phyloP scores from a whole-genome alignment of 2,113 vertebrate species.

The Tachysurus fulvidraco region DNA sequence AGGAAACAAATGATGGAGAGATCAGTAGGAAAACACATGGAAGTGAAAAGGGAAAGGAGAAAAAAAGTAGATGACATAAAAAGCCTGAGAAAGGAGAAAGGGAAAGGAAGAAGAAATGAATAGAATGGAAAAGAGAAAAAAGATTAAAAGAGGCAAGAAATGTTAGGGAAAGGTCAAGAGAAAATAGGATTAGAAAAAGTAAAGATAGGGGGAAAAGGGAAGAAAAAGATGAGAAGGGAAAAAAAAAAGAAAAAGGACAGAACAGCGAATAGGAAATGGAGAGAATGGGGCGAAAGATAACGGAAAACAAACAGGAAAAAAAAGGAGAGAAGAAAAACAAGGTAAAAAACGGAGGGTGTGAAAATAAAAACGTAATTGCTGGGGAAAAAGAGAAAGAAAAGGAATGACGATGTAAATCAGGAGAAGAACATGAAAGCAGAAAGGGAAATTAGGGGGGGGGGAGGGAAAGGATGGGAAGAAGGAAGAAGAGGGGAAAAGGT shows the following conservation, averaged over 20 bases:
- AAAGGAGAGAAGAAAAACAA: neutral
- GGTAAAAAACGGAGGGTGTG: neutral
- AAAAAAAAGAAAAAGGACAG: neutral
- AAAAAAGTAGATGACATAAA: neutral
- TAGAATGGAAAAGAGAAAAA: neutral
- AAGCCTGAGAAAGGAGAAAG: neutral
- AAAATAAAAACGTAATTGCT: neutral
- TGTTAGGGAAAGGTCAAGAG: neutral
- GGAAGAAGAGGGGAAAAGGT: neutral
- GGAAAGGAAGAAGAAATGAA: neutral
- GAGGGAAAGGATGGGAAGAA: neutral
- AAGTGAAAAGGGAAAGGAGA: neutral
- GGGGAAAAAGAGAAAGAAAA: neutral
- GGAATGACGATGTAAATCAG: neutral
- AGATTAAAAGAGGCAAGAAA: neutral
- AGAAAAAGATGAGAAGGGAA: neutral
- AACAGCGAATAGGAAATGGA: neutral
- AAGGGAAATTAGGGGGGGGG: neutral
- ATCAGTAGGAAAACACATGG: neutral
- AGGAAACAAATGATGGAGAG: neutral
- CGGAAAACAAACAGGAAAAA: no score
- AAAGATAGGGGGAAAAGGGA: neutral
- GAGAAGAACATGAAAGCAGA: neutral
- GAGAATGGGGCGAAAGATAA: neutral
- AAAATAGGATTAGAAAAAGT: neutral